phyloP scores from a whole-genome alignment of 2,797 vertebrate genomes.

The Sebastes nivosus region DNA sequence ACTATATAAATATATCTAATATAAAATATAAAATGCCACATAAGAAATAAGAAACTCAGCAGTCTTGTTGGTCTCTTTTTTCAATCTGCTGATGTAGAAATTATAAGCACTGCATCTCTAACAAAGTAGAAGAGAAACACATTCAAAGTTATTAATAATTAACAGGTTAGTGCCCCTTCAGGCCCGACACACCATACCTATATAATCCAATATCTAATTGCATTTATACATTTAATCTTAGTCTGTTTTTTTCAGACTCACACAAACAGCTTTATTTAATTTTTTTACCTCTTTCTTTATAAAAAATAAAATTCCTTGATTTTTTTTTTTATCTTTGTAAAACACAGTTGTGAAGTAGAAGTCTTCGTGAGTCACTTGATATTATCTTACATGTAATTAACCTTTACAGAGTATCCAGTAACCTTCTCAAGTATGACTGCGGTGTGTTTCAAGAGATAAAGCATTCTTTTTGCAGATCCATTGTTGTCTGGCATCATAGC shows the following conservation, averaged over 20 bases:
- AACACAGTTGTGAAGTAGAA: no score
- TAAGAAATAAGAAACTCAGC: not conserved
- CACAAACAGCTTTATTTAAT: not conserved
- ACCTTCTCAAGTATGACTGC: not conserved
- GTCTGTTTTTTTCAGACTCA: no score
- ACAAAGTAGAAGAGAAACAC: not conserved
- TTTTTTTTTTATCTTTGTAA: not conserved
- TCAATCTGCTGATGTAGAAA: not conserved
- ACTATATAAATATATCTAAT: not conserved
- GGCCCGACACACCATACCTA: not conserved
- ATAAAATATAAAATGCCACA: accelerated
- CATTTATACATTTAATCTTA: no score
- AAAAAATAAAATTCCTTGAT: accelerated
- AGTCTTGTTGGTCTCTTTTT: not conserved
- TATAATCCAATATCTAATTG: no score
- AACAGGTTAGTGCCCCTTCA: not conserved
- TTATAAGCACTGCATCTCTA: not conserved
- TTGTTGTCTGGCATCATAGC: accelerated
- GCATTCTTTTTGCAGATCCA: conserved; percentile 53
- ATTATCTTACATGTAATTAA: not conserved
- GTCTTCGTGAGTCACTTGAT: no score
- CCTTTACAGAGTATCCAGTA: not conserved
- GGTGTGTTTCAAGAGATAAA: not conserved
- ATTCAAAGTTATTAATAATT: not conserved
- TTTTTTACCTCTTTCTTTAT: not conserved